Evolutionary conservation across 2,888 invertebrate genomes (phyloP).

Genomic region (Odontomyia ornata): DNA sequence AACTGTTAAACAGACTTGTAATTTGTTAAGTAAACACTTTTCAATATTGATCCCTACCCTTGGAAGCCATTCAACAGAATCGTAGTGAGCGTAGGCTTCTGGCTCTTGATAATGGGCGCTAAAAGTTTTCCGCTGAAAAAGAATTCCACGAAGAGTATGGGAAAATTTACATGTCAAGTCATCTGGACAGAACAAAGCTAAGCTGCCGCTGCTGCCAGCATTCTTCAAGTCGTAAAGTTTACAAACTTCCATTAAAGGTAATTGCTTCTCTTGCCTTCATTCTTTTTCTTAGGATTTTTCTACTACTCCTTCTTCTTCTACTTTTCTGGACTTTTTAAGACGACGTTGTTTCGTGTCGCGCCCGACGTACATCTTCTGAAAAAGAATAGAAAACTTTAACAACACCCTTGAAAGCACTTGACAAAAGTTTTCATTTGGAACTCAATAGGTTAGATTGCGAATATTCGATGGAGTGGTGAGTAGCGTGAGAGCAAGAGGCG

Average conservation of each 20-base stretch:
- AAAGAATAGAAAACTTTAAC: conserved; percentile 45
- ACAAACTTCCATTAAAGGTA: conserved; percentile 51
- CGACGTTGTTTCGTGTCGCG: conserved; percentile 40
- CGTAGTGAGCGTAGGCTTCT: too few species aligned
- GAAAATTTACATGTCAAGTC: conserved; percentile 37
- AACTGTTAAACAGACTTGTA: too few species aligned
- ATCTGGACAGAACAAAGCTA: conserved; percentile 23
- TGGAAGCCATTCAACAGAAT: too few species aligned
- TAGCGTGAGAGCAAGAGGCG: not conserved
- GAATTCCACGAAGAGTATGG: not conserved
- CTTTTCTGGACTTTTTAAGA: conserved; percentile 42
- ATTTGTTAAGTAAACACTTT: too few species aligned
- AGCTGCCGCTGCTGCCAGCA: conserved; percentile 24
- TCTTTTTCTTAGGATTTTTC: conserved; percentile 39
- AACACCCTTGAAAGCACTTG: conserved; percentile 50
- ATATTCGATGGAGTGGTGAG: not conserved
- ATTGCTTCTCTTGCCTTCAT: conserved; percentile 48
- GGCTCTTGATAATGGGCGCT: too few species aligned
- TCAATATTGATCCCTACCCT: too few species aligned
- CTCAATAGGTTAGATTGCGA: not conserved
- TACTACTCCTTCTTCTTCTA: not conserved
- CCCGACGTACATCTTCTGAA: not conserved
- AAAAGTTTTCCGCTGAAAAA: too few species aligned
- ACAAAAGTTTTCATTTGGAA: conserved; percentile 46
- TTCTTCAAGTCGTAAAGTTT: conserved; percentile 46